Conservation (phyloP, 2,888 invertebrate genomes). For the Troides helena region DNA sequence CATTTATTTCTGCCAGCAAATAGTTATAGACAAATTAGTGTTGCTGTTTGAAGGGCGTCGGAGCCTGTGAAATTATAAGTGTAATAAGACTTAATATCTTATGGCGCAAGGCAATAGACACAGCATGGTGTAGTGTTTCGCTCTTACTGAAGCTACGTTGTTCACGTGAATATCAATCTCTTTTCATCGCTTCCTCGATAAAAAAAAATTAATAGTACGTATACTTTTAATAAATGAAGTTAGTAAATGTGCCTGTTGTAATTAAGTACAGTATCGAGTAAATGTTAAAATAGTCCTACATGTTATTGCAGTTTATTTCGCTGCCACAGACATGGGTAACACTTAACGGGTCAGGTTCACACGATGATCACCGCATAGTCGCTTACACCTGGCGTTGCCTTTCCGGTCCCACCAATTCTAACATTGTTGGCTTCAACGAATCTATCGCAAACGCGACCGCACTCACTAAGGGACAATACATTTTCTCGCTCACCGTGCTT, state of each 20-base stretch:
- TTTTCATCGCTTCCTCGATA: no score
- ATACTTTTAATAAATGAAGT: no score
- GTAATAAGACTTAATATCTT: no score
- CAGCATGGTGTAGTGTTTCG: no score
- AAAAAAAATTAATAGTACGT: no score
- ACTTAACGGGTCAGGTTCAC: conserved; percentile 89
- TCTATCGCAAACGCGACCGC: conserved; percentile 88
- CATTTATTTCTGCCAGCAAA: no score
- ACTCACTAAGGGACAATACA: conserved; percentile 91
- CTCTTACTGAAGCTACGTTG: no score
- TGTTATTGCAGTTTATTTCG: conserved; percentile 83
- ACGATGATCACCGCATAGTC: conserved; percentile 91
- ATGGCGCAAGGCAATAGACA: no score
- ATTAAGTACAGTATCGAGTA: neutral
- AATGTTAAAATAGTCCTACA: neutral
- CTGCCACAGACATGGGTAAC: conserved; percentile 90
- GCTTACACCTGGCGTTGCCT: conserved; percentile 92
- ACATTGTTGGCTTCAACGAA: conserved; percentile 77
- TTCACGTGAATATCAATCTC: no score
- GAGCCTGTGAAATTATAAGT: no score
- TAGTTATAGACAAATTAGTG: no score
- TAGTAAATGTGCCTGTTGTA: neutral
- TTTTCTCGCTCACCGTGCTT: conserved; percentile 88
- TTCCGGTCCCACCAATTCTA: conserved; percentile 83
- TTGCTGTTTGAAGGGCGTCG: no score